phyloP scores from a whole-genome alignment of 1,140 invertebrate species.

The Lamellibrachia luymesi region DNA sequence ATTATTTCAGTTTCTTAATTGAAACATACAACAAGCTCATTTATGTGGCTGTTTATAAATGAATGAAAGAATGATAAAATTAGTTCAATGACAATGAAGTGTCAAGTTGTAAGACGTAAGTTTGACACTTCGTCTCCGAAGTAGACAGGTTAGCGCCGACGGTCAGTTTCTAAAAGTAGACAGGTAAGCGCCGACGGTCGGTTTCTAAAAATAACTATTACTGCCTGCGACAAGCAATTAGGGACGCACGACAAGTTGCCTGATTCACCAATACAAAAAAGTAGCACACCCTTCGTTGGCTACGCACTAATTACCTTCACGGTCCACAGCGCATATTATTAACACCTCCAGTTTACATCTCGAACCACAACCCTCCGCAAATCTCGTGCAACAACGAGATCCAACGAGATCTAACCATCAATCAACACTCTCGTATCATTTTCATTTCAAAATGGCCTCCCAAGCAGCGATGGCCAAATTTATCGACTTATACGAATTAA shows the following conservation, averaged over 20 bases:
- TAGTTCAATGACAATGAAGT: too few relatives aligned
- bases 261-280: neutral
- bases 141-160: neutral
- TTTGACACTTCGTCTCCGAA: too few relatives aligned
- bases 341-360: neutral
- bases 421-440: slow-evolving; percentile 14
- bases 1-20: too few relatives aligned
- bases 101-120: too few relatives aligned
- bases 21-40: too few relatives aligned
- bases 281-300: neutral
- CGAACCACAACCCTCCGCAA: neutral
- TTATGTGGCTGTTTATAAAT: too few relatives aligned
- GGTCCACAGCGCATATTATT: slow-evolving; percentile 4
- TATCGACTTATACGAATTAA: slow-evolving; percentile 99
- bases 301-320: neutral
- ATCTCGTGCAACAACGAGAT: slow-evolving; percentile 7
- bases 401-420: neutral
- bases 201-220: neutral
- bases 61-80: too few relatives aligned
- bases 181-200: neutral
- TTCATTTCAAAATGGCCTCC: slow-evolving; percentile 50
- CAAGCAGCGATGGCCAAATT: slow-evolving; percentile 66
- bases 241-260: neutral
- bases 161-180: neutral
- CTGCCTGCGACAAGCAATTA: neutral